Conservation (phyloP, 2,797 vertebrate genomes). For the Thaleichthys pacificus region DNA sequence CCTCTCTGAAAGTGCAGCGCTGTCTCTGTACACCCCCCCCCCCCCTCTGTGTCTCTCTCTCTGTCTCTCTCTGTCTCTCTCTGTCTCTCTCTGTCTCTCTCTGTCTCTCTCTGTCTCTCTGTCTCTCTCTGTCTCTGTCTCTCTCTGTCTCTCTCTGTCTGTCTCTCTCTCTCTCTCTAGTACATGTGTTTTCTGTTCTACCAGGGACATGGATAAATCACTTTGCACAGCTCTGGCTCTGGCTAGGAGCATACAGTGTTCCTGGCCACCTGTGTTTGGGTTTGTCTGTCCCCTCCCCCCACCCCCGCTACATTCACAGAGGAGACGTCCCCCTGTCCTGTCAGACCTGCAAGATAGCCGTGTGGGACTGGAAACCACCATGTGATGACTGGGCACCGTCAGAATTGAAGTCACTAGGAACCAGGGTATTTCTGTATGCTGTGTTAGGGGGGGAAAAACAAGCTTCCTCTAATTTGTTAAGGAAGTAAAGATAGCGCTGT, state of each 20-base stretch:
- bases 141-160: conserved; percentile 1
- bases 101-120: not conserved
- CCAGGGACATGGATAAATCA: conserved; percentile 46
- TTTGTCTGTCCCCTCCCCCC: conserved; percentile 28
- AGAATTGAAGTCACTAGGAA: no score
- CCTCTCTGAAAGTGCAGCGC: conserved; percentile 25
- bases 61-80: not conserved
- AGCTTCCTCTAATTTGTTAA: no score
- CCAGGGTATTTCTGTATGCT: no score
- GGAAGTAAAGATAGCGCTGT: no score
- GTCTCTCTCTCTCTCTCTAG: conserved; percentile 5
- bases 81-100: not conserved
- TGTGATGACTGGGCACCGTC: no score
- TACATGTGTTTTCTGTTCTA: conserved; percentile 47
- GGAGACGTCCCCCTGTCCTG: conserved; percentile 37
- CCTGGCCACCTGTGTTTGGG: conserved; percentile 28
- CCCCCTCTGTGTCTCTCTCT: not conserved
- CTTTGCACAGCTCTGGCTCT: conserved; percentile 11
- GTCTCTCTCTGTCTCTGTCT: not conserved
- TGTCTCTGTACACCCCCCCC: not conserved
- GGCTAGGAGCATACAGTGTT: conserved; percentile 28
- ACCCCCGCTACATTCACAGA: conserved; percentile 2
- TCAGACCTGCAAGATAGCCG: conserved; percentile 33
- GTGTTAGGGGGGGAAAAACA: no score
- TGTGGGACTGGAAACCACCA: no score